Evolutionary conservation across 1,140 invertebrate species (phyloP).

Genomic region (Ladona fulva): DNA sequence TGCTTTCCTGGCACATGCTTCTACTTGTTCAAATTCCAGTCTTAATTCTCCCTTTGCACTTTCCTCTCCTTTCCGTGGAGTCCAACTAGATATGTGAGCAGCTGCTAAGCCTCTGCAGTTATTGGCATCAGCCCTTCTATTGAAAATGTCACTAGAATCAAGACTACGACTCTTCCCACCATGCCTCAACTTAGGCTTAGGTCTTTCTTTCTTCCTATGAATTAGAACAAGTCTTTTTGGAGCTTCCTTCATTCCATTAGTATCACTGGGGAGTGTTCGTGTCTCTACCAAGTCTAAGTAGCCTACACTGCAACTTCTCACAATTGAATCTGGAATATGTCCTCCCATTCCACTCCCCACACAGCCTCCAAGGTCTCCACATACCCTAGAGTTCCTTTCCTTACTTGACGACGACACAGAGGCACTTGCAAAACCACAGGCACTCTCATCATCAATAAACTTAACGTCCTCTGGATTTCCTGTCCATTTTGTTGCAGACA

Average conservation of each 20-base stretch:
- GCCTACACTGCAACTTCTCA: constrained; percentile 73
- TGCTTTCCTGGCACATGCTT: background rate
- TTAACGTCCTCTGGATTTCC: constrained; percentile 40
- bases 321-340: constrained; percentile 54
- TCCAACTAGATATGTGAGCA: background rate
- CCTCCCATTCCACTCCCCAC: constrained; percentile 43
- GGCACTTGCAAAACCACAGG: background rate
- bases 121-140: background rate
- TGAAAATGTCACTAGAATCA: constrained; percentile 66
- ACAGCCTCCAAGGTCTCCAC: constrained; percentile 31
- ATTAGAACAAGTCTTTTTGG: constrained; percentile 65
- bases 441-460: constrained; percentile 55
- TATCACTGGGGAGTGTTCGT: constrained; percentile 58
- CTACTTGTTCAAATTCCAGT: background rate
- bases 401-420: background rate
- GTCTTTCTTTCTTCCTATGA: constrained; percentile 42
- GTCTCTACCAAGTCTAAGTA: constrained; percentile 71
- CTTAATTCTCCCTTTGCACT: background rate
- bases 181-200: constrained; percentile 51
- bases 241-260: constrained; percentile 58
- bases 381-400: background rate
- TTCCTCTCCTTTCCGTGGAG: background rate
- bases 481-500: constrained; percentile 28
- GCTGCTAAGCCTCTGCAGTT: background rate
- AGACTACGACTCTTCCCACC: constrained; percentile 74